phyloP scores from a whole-genome alignment of 2,888 invertebrate genomes.

The Mythimna loreyi region DNA sequence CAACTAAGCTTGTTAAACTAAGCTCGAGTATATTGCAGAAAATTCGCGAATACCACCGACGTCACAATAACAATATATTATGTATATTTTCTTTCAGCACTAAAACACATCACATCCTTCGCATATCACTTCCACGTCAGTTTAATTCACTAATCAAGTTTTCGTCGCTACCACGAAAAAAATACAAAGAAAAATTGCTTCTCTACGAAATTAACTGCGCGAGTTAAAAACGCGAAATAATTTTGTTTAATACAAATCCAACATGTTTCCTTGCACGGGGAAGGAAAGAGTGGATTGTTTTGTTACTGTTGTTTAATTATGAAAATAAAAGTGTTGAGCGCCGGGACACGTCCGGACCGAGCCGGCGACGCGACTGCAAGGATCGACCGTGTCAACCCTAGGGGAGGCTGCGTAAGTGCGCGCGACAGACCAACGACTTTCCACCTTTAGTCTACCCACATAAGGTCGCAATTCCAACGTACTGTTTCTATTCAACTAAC shows the following conservation, averaged over 20 bases:
- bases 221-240: constrained; percentile 86
- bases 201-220: constrained; percentile 85
- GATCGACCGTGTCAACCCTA: constrained; percentile 88
- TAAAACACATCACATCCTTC: constrained; percentile 56
- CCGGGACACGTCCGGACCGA: constrained; percentile 84
- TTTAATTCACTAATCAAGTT: constrained; percentile 64
- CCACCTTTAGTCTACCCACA: constrained; percentile 61
- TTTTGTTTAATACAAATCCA: constrained; percentile 70
- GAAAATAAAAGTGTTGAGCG: constrained; percentile 71
- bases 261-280: constrained; percentile 80
- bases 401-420: constrained; percentile 89
- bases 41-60: constrained; percentile 71
- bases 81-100: constrained; percentile 62
- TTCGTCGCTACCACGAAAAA: constrained; percentile 60
- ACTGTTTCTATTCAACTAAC: constrained; percentile 69
- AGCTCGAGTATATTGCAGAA: constrained; percentile 72
- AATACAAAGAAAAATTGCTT: constrained; percentile 69
- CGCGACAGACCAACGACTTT: constrained; percentile 66
- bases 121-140: constrained; percentile 67
- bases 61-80: constrained; percentile 46
- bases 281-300: constrained; percentile 86
- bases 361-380: constrained; percentile 89
- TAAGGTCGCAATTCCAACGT: constrained; percentile 72
- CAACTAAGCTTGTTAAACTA: constrained; percentile 83
- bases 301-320: constrained; percentile 70